Evolutionary conservation across 2,888 invertebrate genomes (phyloP).

Genomic region (Andrena fulva): DNA sequence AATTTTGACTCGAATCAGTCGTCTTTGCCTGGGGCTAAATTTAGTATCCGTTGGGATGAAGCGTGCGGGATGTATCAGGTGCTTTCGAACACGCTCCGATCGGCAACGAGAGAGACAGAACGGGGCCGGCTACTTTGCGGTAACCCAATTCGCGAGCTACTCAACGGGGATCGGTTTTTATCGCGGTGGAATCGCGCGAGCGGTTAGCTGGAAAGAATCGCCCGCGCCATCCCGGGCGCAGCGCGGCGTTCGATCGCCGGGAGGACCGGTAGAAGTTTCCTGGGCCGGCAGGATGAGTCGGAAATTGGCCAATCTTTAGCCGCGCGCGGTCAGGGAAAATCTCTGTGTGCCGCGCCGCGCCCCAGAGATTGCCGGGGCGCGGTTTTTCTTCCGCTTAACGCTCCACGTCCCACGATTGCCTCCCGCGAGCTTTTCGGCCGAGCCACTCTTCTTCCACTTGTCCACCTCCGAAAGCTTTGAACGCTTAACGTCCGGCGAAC

Average conservation of each 20-base stretch:
- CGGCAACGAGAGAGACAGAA: too few relatives aligned
- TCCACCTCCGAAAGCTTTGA: constrained; percentile 14
- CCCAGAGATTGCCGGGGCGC: constrained; percentile 63
- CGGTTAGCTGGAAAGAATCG: not conserved
- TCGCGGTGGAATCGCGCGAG: not conserved
- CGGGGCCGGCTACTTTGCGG: too few relatives aligned
- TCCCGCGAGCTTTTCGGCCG: constrained; percentile 50
- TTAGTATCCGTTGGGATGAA: not conserved
- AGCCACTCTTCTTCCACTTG: not conserved
- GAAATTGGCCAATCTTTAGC: constrained; percentile 76
- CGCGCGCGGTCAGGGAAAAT: constrained; percentile 49
- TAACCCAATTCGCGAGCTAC: too few relatives aligned
- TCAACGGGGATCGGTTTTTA: not conserved
- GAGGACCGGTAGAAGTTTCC: constrained; percentile 58
- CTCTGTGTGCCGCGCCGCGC: constrained; percentile 41
- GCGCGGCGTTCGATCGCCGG: constrained; percentile 24
- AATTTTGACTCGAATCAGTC: constrained; percentile 17
- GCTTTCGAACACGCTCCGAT: not conserved
- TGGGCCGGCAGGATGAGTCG: constrained; percentile 55
- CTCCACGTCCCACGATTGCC: constrained; percentile 63
- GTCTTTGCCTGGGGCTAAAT: not conserved
- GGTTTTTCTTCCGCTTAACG: constrained; percentile 68
- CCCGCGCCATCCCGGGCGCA: not conserved
- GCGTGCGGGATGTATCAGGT: not conserved
- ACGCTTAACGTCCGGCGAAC: constrained; percentile 48